Base-by-base conservation (phyloP, 2,797 vertebrate species). In the Sparus aurata region DNA sequence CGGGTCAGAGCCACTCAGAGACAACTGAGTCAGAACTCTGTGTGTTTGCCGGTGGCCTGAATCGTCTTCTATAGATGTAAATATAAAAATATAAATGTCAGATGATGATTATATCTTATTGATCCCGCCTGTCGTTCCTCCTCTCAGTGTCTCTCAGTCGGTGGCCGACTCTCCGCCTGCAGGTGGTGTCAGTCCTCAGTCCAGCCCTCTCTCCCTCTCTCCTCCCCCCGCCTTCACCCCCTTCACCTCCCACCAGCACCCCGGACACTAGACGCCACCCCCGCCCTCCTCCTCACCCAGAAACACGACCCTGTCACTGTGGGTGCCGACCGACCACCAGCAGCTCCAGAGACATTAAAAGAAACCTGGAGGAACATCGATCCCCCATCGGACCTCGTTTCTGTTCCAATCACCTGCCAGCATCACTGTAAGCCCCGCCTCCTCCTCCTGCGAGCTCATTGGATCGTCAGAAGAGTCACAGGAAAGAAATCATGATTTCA, bases 121-220 rank as follows among this genome's bases (percentile, higher is more conserved):
- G 27, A 2, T 18, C 41, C 23, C 5, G 4, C 7, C 13, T 53
- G 13, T 53, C 50, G 3, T 11, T 15, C 27, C n/a, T 9, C 49
- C 46, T n/a, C 54, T 22, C 87, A 96, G 95, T 63, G 95, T 95
- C 49, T 92, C 94, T 5, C 95, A 94, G 88, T 70, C 93, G 1
- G 70, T 81, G 1, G 82, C 88, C 3, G 91, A 90, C 47, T 91
- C 94, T 47, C 80, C 91, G 2, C 82, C 92, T 3, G 89, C 86
- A 30, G 91, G 90, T 43, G 88, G 86, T 1, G 34, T 73, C 70
- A 90, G 91, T 52, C 83, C 91, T 77, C 94, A 92, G 87, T 84
- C 84, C 81, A 79, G 88, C 81, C 85, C 90, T 6, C 83, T 95
- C 20, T 91, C 94, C 23, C 90, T 94, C 45, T 94, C 94, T 1